phyloP scores from a whole-genome alignment of 1,140 invertebrate species.

The Calycopis cecrops region DNA sequence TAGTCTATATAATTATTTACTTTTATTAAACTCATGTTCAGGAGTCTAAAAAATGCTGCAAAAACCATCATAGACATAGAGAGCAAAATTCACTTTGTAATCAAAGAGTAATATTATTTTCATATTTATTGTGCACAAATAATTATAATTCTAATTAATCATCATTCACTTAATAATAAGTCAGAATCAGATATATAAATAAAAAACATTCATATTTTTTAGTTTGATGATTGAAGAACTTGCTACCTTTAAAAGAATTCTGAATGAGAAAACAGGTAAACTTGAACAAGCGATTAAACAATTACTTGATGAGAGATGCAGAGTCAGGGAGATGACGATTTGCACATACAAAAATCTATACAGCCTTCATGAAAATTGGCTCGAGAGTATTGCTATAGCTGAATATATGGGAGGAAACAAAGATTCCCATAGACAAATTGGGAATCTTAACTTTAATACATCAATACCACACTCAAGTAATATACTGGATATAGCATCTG shows the following conservation, averaged over 20 bases:
- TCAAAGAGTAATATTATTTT: too few species aligned
- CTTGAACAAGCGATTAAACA: conserved; percentile 84
- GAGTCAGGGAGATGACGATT: conserved; percentile 81
- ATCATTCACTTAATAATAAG: too few species aligned
- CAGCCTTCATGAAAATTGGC: conserved; percentile 68
- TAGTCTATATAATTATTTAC: too few species aligned
- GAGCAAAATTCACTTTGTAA: too few species aligned
- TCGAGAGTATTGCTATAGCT: conserved; percentile 61
- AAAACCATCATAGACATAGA: too few species aligned
- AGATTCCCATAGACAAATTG: conserved; percentile 57
- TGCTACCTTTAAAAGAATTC: conserved; percentile 87
- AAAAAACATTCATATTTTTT: conserved; percentile 24
- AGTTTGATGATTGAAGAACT: conserved; percentile 94
- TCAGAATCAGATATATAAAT: too few species aligned
- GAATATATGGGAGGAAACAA: conserved; percentile 53
- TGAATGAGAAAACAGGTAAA: conserved; percentile 85
- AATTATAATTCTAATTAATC: too few species aligned
- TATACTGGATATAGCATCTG: conserved; percentile 62
- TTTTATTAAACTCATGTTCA: too few species aligned
- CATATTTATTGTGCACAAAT: too few species aligned
- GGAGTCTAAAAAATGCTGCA: too few species aligned
- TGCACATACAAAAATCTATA: conserved; percentile 81
- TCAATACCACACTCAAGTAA: conserved; percentile 66
- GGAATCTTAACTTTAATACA: conserved; percentile 62
- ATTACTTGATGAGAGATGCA: conserved; percentile 83